These are phyloP conservation scores for Fistularia tabacaria DNA, from an alignment of 2,797 vertebrate species.

Conservation along the genomic window DNA sequence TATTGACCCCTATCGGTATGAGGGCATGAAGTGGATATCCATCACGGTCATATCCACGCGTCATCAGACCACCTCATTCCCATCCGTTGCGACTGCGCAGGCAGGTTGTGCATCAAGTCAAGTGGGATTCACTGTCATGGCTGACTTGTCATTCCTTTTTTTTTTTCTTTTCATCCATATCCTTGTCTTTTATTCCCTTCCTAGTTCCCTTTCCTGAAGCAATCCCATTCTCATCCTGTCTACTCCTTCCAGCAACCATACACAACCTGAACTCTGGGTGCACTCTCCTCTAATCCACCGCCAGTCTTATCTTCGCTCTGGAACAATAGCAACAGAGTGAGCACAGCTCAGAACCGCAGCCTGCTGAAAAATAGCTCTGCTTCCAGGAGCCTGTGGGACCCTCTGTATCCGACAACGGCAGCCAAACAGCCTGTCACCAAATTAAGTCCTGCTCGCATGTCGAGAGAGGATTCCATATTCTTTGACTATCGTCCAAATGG, in stretches of 20 bases:
- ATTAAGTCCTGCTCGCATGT: conserved; percentile 42
- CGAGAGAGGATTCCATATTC: conserved; percentile 28
- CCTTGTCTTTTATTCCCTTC: conserved; percentile 22
- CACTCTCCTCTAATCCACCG: conserved; percentile 68
- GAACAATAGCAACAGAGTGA: conserved; percentile 67
- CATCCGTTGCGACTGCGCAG: conserved; percentile 42
- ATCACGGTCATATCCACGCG: conserved; percentile 65
- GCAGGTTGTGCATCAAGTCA: conserved; percentile 41
- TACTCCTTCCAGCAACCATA: conserved; percentile 35
- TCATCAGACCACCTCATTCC: conserved; percentile 30
- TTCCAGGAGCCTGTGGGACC: conserved; percentile 48
- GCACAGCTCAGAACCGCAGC: conserved; percentile 43
- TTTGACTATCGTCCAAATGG: conserved; percentile 43
- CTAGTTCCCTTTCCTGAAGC: conserved; percentile 36
- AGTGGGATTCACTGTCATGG: conserved; percentile 15
- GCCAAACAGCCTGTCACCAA: conserved; percentile 54
- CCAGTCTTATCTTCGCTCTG: conserved; percentile 61
- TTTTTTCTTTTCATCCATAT: neutral
- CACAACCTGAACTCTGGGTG: conserved; percentile 72
- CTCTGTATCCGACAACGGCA: conserved; percentile 30
- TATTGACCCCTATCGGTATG: conserved; percentile 66
- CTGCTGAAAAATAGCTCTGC: conserved; percentile 53
- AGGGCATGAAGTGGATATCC: conserved; percentile 66
- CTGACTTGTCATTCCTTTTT: conserved; percentile 15
- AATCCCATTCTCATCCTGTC: conserved; percentile 34